Evolutionary conservation across 2,888 invertebrate genomes (phyloP), one percentile per base, ranked within the genome.

Genomic region (Ornithoptera priamus): DNA sequence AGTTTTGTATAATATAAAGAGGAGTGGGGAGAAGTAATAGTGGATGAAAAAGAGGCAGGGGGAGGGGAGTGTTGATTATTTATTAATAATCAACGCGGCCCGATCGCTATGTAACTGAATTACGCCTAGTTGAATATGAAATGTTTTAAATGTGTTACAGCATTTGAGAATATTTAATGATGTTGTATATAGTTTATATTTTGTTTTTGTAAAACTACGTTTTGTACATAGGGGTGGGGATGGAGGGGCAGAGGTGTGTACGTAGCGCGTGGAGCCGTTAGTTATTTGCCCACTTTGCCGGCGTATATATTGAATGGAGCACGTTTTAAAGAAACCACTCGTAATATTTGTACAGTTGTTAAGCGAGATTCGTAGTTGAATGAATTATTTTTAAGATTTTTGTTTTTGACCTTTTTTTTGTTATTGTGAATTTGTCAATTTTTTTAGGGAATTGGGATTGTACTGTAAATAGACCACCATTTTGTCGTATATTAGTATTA

Each of bases 341-440:
- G 82, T 88, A 87, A 90, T 87, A 85, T 86, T 86, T 92, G 92
- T 92, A 92, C 91, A 92, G 91, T 91, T 90, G 89, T 92, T 91
- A 84, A 86, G 86, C 83, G 88, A 90, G 87, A 90, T 90, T 90
- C 83, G 86, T 90, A 91, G 86, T 86, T 88, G 87, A 90, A 89
- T 88, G 85, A 86, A 87, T 88, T 90, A 88, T 86, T 88, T 89
- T 87, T 88, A 90, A 85, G 85, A 81, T 85, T 89, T 66, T 89
- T 82, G 86, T 88, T 90, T 90, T 86, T 85, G 83, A 86, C 81
- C 83, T 85, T 83, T 53, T 39, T 87, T 92, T 94, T 94, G 92
- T 94, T 94, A 93, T 87, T 93, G 94, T 94, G 94, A 94, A 94
- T 94, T 94, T 94, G 94, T 94, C 94, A 94, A 94, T 94, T 94